Evolutionary conservation across 2,888 invertebrate species (phyloP).

Genomic region (Nasonovia ribisnigri): DNA sequence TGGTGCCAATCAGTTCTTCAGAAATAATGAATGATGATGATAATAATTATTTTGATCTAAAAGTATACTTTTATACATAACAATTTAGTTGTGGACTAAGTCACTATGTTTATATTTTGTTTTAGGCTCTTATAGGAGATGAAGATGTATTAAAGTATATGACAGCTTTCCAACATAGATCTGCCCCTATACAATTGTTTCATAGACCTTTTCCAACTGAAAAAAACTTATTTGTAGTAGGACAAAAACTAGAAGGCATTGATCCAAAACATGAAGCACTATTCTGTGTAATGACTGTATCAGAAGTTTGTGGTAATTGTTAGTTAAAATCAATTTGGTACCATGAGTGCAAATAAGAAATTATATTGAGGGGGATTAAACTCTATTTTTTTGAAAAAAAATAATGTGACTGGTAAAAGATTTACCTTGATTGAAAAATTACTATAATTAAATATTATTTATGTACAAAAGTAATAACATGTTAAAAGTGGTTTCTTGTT

Average conservation of each 20-base stretch:
- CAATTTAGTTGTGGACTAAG: background rate
- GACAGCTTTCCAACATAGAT: background rate
- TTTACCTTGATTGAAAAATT: background rate
- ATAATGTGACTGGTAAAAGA: background rate
- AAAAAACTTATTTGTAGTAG: slow-evolving; percentile 81
- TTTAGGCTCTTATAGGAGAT: background rate
- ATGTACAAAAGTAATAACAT: too few relatives aligned
- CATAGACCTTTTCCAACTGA: slow-evolving; percentile 41
- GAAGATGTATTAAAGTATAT: slow-evolving; percentile 10
- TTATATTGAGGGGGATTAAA: background rate
- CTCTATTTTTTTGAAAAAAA: background rate
- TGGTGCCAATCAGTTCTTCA: background rate
- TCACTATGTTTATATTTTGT: background rate
- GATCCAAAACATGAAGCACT: slow-evolving; percentile 92
- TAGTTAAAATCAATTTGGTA: background rate
- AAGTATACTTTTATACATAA: slow-evolving; percentile 21
- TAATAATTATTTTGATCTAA: slow-evolving; percentile 15
- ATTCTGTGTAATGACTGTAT: slow-evolving; percentile 89
- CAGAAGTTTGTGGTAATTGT: slow-evolving; percentile 75
- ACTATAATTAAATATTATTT: background rate
- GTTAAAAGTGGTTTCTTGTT: background rate
- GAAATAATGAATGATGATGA: background rate
- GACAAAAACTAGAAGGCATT: slow-evolving; percentile 93
- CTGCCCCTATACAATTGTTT: slow-evolving; percentile 38
- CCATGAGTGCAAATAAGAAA: background rate